Evolutionary conservation across 1,140 invertebrate species (phyloP), one percentile per base, ranked within the genome.

Genomic region (Calephelis virginiensis): DNA sequence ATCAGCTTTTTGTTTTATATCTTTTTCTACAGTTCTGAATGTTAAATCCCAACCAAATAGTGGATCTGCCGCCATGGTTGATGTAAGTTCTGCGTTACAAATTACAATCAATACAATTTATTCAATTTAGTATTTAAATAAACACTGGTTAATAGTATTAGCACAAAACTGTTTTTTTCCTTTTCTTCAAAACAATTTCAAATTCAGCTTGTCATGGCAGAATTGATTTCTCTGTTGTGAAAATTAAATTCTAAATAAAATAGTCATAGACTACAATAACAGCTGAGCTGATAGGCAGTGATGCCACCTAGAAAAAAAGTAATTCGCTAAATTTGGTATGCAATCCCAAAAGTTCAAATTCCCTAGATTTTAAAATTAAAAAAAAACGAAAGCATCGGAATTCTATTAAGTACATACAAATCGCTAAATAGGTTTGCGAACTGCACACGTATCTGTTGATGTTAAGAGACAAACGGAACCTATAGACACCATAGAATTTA

Each of bases 31-130:
- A 13, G 93, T 92, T 75, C 92, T 93, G 71, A 94, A 94, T 43
- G 95, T 85, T 63, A 96, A 82, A 80, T 96, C 95, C 93, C 95
- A 96, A n/a, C 95, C 95, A 83, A 95, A 95, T 61, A 94, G 86
- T 74, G 76, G 81, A 67, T 89, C 81, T 13, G 85, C 71, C 68
- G 85, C 74, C 86, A 86, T 90, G 69, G 72, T 75, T 63, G 14
- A 10, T 56, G 17, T 37, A 28, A 28, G 37, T 6, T 0, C 1
- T 38, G 17, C 11, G 17, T 12, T 59, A 12, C 28, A 56, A 56
- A 12, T 56, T 11, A 56, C 28, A 28, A 28, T 28, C 28, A 28
- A 28, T 28, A 28, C 28, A 28, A 28, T 28, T 2, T 28, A 48
- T 12, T 56, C 12, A n/a, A 38, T 8, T 59, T 37, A 37, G 8